phyloP scores from a whole-genome alignment of 1,140 invertebrate species.

The Drosophila sulfurigaster region DNA sequence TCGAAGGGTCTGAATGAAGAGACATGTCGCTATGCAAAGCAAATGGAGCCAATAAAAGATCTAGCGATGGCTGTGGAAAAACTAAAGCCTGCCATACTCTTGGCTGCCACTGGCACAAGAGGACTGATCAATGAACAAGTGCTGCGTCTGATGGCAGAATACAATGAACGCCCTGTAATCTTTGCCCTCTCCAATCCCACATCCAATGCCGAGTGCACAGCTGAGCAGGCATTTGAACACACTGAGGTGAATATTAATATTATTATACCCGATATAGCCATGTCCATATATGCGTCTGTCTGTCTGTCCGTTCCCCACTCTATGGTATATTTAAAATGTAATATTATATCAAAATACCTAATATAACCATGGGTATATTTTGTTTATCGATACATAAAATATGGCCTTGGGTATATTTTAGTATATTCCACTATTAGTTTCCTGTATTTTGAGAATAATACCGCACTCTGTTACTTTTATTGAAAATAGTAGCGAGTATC shows the following conservation, averaged over 20 bases:
- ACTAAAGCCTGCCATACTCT: slow-evolving; percentile 88
- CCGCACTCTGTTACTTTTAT: too few relatives aligned
- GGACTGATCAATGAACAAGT: slow-evolving; percentile 95
- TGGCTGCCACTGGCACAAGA: slow-evolving; percentile 94
- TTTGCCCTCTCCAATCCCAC: slow-evolving; percentile 99
- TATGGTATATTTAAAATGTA: too few relatives aligned
- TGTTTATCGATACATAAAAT: too few relatives aligned
- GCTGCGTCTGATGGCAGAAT: slow-evolving; percentile 90
- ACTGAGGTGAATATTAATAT: slow-evolving; percentile 86
- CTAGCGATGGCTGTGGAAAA: slow-evolving; percentile 91
- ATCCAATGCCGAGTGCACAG: slow-evolving; percentile 97
- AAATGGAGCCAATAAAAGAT: slow-evolving; percentile 89
- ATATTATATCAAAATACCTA: too few relatives aligned
- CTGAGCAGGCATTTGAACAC: slow-evolving; percentile 94
- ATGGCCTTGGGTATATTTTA: too few relatives aligned
- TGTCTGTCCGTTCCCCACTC: too few relatives aligned
- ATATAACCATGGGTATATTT: too few relatives aligned
- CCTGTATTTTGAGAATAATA: too few relatives aligned
- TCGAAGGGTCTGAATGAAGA: slow-evolving; percentile 87
- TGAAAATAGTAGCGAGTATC: too few relatives aligned
- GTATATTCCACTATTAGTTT: too few relatives aligned
- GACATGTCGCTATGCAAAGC: slow-evolving; percentile 88
- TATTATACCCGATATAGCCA: slow-evolving; percentile 70
- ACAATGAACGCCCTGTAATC: slow-evolving; percentile 87
- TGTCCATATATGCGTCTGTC: too few relatives aligned